Evolutionary conservation across 2,113 vertebrate species (phyloP).

Genomic region (Paracanthobrama guichenoti): DNA sequence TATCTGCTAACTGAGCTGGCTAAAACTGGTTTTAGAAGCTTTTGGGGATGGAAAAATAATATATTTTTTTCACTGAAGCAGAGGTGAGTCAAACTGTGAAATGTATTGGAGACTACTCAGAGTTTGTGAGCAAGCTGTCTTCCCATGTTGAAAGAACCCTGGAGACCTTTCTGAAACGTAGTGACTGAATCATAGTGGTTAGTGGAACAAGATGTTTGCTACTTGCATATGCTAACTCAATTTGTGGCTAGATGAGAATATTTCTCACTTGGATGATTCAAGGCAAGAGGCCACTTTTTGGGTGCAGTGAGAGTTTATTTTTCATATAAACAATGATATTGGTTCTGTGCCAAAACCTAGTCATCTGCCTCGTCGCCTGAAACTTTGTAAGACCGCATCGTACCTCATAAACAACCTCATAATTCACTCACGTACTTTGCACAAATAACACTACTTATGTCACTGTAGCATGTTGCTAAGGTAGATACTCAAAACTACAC

Average conservation of each 20-base stretch:
- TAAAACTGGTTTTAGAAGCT: slow-evolving; percentile 41
- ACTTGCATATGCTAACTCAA: slow-evolving; percentile 24
- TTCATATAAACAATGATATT: neutral
- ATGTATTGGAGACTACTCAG: slow-evolving; percentile 42
- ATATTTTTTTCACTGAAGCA: slow-evolving; percentile 33
- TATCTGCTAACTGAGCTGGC: slow-evolving; percentile 40
- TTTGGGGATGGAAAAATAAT: neutral
- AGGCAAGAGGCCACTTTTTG: neutral
- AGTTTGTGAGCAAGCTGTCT: slow-evolving; percentile 28
- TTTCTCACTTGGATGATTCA: slow-evolving; percentile 19
- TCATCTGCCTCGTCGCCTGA: neutral
- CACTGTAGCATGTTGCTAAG: neutral
- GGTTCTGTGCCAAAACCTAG: neutral
- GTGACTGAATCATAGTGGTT: slow-evolving; percentile 41
- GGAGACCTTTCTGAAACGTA: slow-evolving; percentile 43
- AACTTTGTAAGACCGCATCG: neutral
- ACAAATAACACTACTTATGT: neutral
- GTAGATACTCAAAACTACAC: neutral
- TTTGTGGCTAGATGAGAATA: slow-evolving; percentile 7
- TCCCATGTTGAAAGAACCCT: slow-evolving; percentile 40
- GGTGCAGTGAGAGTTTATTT: neutral
- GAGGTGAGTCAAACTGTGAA: slow-evolving; percentile 33
- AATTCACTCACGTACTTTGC: neutral
- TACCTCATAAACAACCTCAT: neutral
- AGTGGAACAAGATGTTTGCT: slow-evolving; percentile 61